Evolutionary conservation across 2,888 invertebrate genomes (phyloP).

Genomic region (Argyresthia goedartella): DNA sequence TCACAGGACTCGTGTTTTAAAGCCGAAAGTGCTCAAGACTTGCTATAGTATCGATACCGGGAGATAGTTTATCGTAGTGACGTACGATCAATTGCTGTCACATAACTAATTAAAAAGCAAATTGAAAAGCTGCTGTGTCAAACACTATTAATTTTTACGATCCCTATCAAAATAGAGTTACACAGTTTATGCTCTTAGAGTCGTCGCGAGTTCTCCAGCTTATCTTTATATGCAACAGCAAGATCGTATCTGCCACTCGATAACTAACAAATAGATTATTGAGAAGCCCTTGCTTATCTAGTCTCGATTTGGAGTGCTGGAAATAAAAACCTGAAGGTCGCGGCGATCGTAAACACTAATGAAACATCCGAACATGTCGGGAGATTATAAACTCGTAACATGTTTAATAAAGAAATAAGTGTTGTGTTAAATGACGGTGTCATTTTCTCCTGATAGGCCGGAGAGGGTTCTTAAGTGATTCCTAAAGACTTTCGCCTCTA

Average conservation of each 20-base stretch:
- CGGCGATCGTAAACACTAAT: conserved; percentile 16
- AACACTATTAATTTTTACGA: conserved; percentile 58
- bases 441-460: too few relatives aligned
- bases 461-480: too few relatives aligned
- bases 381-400: too few relatives aligned
- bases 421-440: too few relatives aligned
- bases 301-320: conserved; percentile 19
- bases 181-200: conserved; percentile 22
- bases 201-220: conserved; percentile 14
- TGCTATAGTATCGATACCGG: neutral
- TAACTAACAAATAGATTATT: conserved; percentile 45
- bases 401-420: too few relatives aligned
- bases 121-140: conserved; percentile 48
- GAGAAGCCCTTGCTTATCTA: conserved; percentile 30
- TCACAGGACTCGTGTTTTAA: neutral
- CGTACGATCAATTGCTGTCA: conserved; percentile 8
- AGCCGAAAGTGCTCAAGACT: neutral
- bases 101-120: conserved; percentile 47
- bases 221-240: conserved; percentile 43
- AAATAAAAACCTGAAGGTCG: conserved; percentile 20
- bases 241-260: conserved; percentile 39
- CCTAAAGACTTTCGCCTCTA: too few relatives aligned
- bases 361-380: neutral
- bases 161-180: conserved; percentile 30
- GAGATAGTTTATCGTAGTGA: conserved; percentile 3